A percentile compares a stretch with the other conserved stretches of the same genome.
These are phyloP conservation scores for Aspidiotus rigidus DNA, from an alignment of 2,888 invertebrate species.

Conservation along the genomic window DNA sequence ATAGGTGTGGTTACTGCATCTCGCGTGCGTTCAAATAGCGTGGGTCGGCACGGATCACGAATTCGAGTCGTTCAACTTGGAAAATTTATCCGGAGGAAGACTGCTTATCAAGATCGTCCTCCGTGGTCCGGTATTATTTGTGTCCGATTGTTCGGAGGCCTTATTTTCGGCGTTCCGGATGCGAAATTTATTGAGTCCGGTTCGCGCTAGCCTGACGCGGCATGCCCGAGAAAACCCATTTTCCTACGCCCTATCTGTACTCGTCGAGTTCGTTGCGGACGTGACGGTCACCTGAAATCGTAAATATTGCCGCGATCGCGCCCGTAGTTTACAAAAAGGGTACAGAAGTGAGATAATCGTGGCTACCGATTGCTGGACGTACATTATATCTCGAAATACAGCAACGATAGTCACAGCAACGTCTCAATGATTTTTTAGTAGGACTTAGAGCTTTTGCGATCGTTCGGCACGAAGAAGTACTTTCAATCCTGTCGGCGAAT, in stretches of 20 bases:
- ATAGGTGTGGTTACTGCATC: too few relatives aligned
- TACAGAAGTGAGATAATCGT: too few relatives aligned
- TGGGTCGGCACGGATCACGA: background rate
- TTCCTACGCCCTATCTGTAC: too few relatives aligned
- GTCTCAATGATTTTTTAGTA: too few relatives aligned
- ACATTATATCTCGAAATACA: too few relatives aligned
- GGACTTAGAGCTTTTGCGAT: too few relatives aligned
- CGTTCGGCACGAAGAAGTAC: too few relatives aligned
- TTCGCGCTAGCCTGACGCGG: background rate
- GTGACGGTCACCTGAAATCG: background rate
- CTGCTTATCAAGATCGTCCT: background rate
- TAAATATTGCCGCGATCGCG: background rate
- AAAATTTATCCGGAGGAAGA: conserved; percentile 4
- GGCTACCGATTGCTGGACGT: too few relatives aligned
- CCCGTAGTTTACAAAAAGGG: too few relatives aligned
- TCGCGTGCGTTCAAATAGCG: background rate
- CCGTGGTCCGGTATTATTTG: background rate
- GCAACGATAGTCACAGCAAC: too few relatives aligned
- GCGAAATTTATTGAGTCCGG: background rate
- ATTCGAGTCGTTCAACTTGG: background rate
- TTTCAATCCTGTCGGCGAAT: too few relatives aligned
- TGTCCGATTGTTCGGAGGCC: conserved; percentile 4
- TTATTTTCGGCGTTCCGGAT: background rate
- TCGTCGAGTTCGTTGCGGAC: background rate
- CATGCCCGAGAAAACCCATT: too few relatives aligned